Evolutionary conservation across 2,888 invertebrate species (phyloP), one percentile per base, ranked within the genome.

Genomic region (Hydropsyche betteni): DNA sequence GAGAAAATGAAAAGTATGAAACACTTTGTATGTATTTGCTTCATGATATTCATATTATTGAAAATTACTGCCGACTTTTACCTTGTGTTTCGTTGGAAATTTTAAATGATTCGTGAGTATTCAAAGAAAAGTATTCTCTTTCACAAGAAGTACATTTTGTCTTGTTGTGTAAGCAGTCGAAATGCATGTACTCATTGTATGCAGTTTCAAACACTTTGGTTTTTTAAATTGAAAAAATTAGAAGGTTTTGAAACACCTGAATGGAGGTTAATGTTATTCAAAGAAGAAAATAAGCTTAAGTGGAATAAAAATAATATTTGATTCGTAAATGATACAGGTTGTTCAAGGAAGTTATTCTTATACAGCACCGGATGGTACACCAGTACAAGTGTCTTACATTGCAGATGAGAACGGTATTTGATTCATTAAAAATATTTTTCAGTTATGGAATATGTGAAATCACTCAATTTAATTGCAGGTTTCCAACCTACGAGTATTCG

Each of bases 261-360:
- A 44, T 44, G 44, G 44, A 44, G 44, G 44, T 44, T 44, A 44
- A 44, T 10, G 44, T 1, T 44, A 44, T 44, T 6, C 44, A 8
- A 8, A 44, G 44, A 24, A 24, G 24, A 24, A 24, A 24, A 24
- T 24, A 24, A 24, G 24, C 24, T 44, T 4, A 8, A 44, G 44
- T 10, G 10, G 10, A 44, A 44, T 44, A 10, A 8, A 10, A 44
- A 44, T 44, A 8, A 10, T 8, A 2, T 44, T 44, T 10, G 44
- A 8, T 44, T 44, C 3, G 6, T 10, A 4, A 44, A 44, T 44
- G 44, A 2, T 44, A 44, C 44, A 93, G 90, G 92, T 92, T 0
- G 92, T 93, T 2, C 91, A 93, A 83, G 94, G 94, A 61, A 91
- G 91, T 55, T 93, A 90, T 82, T 90, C 93, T 0, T 94, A 94